phyloP scores from a whole-genome alignment of 2,888 invertebrate genomes.

The Lasioglossum figueresi region DNA sequence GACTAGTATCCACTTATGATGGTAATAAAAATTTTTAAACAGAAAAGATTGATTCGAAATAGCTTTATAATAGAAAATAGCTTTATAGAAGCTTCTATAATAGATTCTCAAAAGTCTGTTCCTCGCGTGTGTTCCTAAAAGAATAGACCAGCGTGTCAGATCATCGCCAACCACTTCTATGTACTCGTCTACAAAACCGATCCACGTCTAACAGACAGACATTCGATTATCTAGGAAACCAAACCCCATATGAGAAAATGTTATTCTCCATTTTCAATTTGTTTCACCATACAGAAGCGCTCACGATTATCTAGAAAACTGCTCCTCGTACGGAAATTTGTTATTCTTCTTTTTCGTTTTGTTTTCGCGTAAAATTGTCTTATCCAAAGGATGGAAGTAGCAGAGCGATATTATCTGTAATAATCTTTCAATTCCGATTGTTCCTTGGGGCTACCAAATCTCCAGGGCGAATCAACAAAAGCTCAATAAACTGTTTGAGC shows the following conservation, averaged over 20 bases:
- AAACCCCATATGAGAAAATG: background rate
- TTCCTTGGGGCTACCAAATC: slow-evolving; percentile 10
- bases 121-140: background rate
- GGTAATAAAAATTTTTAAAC: background rate
- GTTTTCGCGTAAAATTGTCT: background rate
- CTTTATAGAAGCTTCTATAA: background rate
- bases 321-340: background rate
- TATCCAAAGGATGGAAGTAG: background rate
- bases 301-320: background rate
- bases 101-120: background rate
- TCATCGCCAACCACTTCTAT: background rate
- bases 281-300: background rate
- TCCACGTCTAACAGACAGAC: background rate
- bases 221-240: background rate
- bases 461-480: background rate
- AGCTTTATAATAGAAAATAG: background rate
- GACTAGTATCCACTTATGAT: background rate
- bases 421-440: background rate
- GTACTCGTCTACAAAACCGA: background rate
- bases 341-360: background rate
- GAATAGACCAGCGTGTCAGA: background rate
- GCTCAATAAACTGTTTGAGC: slow-evolving; percentile 1
- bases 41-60: background rate
- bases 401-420: background rate
- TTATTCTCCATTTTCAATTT: background rate